Evolutionary conservation across 2,113 vertebrate genomes (phyloP), one percentile per base, ranked within the genome.

Genomic region (Pleuronectes platessa): DNA sequence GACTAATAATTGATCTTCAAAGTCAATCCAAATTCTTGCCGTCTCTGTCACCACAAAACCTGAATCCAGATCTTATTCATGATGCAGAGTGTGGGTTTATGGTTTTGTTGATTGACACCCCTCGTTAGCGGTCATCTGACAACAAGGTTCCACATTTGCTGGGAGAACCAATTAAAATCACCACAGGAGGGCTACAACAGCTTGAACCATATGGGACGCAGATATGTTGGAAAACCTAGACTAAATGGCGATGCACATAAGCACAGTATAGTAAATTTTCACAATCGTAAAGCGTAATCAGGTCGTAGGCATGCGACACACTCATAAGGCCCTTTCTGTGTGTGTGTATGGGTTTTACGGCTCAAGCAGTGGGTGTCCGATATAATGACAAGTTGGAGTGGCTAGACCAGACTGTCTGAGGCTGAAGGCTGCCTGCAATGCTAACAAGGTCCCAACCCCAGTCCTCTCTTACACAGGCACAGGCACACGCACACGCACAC

Each of bases 61-160:
- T 61, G 13, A 74, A 76, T 65, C 23, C 17, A 55, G 26, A 21
- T 69, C 58, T 45, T 67, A 55, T 74, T 73, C 37, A 70, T 42
- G 11, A 72, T 63, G 64, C 49, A 65, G 23, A 74, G 31, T 5
- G 24, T 58, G 21, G 74, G 37, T 20, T 56, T 21, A 21, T 59
- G 61, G 66, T 59, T 11, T 35, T 56, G 60, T 31, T 78, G 84
- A 89, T 2, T 68, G 75, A 76, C 56, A 60, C 31, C 7, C 37
- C 15, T 76, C 64, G 73, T 86, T 80, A 82, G 60, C 55, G 56
- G 35, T 79, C 74, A 72, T 74, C n/a, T 60, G 15, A 67, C 66
- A 76, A 74, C 35, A 83, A 47, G 40, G 21, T 74, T 89, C 27
- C 37, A 54, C 67, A 72, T 72, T 68, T 21, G 70, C 74, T 72